A percentile compares a stretch with the other conserved stretches of the same genome.
Evolutionary conservation across 92 coral and sea anemone species (phyloP).

Genomic region (Blastomussa wellsi): DNA sequence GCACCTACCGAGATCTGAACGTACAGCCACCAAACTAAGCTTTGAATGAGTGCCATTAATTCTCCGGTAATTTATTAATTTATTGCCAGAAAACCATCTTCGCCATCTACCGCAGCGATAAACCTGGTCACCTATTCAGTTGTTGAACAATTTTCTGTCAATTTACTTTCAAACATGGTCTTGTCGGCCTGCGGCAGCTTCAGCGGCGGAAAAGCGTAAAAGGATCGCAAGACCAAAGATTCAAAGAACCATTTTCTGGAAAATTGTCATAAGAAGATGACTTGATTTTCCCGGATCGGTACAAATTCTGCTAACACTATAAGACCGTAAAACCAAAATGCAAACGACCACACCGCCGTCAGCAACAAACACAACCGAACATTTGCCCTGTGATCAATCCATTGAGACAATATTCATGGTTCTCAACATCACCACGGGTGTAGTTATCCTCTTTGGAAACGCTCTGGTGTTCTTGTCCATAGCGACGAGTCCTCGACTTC

Average conservation of each 20-base stretch:
- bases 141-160: background rate
- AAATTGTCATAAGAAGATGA: background rate
- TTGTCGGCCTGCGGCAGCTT: background rate
- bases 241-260: background rate
- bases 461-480: slow-evolving; percentile 55
- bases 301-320: background rate
- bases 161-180: background rate
- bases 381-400: slow-evolving; percentile 19
- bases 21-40: no score
- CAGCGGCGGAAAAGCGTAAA: background rate
- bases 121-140: background rate
- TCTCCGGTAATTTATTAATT: background rate
- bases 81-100: background rate
- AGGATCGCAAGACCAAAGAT: background rate
- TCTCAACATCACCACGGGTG: slow-evolving; percentile 30
- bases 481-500: slow-evolving; percentile 36
- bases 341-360: background rate
- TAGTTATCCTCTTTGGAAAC: slow-evolving; percentile 52
- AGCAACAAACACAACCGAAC: background rate
- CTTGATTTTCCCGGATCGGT: background rate
- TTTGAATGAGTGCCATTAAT: no score
- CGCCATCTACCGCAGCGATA: background rate
- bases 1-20: background rate
- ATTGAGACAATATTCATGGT: slow-evolving; percentile 39
- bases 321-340: background rate